A percentile compares a stretch with the other conserved stretches of the same genome.
These are phyloP conservation scores for Epizoanthus scotinus DNA, from an alignment of 92 coral and sea anemone species.

Conservation along the genomic window DNA sequence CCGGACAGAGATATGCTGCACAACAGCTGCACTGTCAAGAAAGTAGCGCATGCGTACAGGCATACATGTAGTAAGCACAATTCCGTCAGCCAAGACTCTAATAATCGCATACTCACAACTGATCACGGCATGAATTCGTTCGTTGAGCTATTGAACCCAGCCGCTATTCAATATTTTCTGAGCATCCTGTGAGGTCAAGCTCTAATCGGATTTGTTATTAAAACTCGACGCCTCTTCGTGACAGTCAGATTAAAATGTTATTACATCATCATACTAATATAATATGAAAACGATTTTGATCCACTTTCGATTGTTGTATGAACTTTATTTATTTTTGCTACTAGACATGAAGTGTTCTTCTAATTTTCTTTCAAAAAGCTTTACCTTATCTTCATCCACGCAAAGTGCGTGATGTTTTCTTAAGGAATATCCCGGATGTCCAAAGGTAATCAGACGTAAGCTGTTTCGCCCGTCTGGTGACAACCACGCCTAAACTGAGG, in stretches of 20 bases:
- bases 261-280: neutral
- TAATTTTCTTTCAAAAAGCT: neutral
- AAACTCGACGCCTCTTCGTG: neutral
- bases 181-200: neutral
- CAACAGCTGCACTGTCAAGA: too few species aligned
- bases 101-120: neutral
- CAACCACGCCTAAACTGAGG: neutral
- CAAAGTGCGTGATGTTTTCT: conserved; percentile 11
- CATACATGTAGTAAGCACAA: neutral
- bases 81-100: neutral
- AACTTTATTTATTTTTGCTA: neutral
- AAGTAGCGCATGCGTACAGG: neutral
- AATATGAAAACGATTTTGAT: neutral
- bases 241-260: neutral
- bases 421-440: neutral
- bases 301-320: neutral
- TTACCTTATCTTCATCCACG: neutral
- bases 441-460: neutral
- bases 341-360: neutral
- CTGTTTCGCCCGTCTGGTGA: neutral
- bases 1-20: neutral
- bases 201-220: conserved; percentile 4
- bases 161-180: neutral
- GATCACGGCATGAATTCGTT: neutral
- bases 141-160: conserved; percentile 15